Base-by-base conservation (phyloP, 2,797 vertebrate species). In the Coluber constrictor region DNA sequence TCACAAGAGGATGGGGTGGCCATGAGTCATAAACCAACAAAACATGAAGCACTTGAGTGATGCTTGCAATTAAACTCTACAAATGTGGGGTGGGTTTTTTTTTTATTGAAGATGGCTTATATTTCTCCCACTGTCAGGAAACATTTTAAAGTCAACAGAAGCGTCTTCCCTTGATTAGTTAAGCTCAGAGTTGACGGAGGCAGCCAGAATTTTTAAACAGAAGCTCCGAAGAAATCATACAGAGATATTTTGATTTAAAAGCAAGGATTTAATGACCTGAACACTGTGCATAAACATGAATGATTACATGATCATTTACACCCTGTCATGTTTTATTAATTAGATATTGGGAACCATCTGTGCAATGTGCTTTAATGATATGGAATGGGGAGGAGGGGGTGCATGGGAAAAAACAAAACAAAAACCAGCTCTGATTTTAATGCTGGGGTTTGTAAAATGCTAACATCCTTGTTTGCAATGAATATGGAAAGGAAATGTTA, bases 301-400 rank as follows among this genome's bases (percentile, higher is more conserved):
- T 83, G 90, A 93, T 83, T 91, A 60, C 92, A 93, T 93, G 86
- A 91, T 93, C 90, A 93, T 93, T 93, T 90, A 93, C 90, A 93
- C 86, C 90, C 86, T 91, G 90, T 93, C 92, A 93, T 93, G 92
- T 88, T 93, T 93, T 93, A 93, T 91, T 91, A 93, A 93, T 93
- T 91, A 88, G 92, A 83, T 91, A 88, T 91, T 79, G 90, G 90
- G 79, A 61, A 79, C 92, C 92, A 91, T 93, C 92, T 93, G 92
- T 93, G 90, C 92, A 88, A 83, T 91, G 92, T 55, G 56, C 55
- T 74, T 51, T 91, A 88, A 88, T 93, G 86, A 83, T 88, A 88
- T 60, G 23, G 47, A 47, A 83, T 47, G 20, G 37, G 20, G 74
- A 83, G 9, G 18, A 1, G 51, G 16, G 29, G 10, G 23, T 66